Conservation (phyloP, 2,888 invertebrate genomes). For the Aplocera efformata region DNA sequence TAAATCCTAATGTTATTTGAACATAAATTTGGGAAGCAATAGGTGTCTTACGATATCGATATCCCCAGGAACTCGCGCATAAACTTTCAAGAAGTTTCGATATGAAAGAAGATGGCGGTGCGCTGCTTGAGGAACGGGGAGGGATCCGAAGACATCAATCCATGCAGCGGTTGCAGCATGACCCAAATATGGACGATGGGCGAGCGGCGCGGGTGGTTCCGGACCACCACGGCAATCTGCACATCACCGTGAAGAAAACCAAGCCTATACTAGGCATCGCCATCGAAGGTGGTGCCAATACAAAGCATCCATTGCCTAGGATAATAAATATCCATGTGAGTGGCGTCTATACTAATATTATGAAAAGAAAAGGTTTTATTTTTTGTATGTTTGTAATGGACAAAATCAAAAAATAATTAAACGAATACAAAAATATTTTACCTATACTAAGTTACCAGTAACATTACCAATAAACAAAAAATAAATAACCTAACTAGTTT, state of each 20-base stretch:
- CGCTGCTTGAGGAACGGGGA: conserved; percentile 83
- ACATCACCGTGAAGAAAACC: conserved; percentile 94
- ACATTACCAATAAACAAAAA: too few species aligned
- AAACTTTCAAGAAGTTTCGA: conserved; percentile 93
- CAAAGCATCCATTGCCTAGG: conserved; percentile 95
- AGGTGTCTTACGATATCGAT: conserved; percentile 14
- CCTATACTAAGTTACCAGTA: too few species aligned
- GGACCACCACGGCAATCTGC: conserved; percentile 93
- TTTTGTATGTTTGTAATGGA: too few species aligned
- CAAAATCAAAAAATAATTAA: too few species aligned
- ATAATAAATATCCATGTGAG: conserved; percentile 98
- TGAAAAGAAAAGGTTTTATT: too few species aligned
- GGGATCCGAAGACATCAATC: conserved; percentile 87
- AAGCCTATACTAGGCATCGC: conserved; percentile 97
- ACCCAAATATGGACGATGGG: conserved; percentile 72
- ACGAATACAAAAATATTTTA: too few species aligned
- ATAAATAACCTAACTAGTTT: too few species aligned
- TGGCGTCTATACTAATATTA: conserved; percentile 11
- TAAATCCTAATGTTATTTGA: conserved; percentile 4
- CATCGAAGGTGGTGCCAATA: conserved; percentile 98
- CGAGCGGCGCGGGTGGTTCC: conserved; percentile 84
- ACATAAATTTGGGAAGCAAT: conserved; percentile 1
- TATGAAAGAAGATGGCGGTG: conserved; percentile 91
- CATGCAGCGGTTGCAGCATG: conserved; percentile 86
- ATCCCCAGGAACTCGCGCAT: conserved; percentile 89